Conservation (phyloP, 30 jellyfish, hydroid and myxozoan species). For the Aurelia aurita complex sp. Pacific region DNA sequence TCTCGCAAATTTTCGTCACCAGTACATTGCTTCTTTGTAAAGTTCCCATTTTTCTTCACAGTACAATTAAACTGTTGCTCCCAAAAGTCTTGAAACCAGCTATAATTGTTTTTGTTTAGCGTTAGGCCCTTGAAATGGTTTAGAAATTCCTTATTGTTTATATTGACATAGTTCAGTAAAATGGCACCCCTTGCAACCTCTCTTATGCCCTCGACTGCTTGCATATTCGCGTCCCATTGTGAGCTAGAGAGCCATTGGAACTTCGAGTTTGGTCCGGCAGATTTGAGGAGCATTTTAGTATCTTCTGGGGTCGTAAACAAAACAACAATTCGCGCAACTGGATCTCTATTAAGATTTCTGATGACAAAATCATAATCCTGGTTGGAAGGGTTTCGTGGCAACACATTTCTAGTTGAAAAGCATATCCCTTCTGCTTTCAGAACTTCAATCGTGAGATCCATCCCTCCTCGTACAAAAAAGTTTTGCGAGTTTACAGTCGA, state of each 20-base stretch:
- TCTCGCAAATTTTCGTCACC: constrained; percentile 27
- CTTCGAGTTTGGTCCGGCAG: constrained; percentile 21
- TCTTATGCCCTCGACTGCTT: constrained; percentile 17
- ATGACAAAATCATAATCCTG: constrained; percentile 45
- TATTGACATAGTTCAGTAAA: constrained; percentile 3
- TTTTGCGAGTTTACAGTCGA: constrained; percentile 61
- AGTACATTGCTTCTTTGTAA: neutral
- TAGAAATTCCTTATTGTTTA: constrained; percentile 15
- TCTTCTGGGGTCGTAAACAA: constrained; percentile 57
- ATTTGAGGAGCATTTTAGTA: constrained; percentile 12
- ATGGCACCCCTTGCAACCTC: constrained; percentile 26
- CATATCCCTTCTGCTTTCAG: constrained; percentile 26
- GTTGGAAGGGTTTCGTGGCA: constrained; percentile 22
- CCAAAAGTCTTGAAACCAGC: constrained; percentile 70
- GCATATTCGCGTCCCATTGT: constrained; percentile 25
- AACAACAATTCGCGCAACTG: constrained; percentile 33
- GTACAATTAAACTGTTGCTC: constrained; percentile 45
- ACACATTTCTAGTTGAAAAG: constrained; percentile 32
- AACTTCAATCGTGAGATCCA: constrained; percentile 11
- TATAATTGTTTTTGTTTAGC: constrained; percentile 8
- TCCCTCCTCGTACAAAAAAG: constrained; percentile 57
- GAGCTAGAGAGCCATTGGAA: constrained; percentile 33
- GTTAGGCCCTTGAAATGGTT: constrained; percentile 8
- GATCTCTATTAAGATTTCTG: constrained; percentile 7
- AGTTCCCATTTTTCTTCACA: neutral